Evolutionary conservation across 2,888 invertebrate genomes (phyloP).

Genomic region (Siphlonurus alternatus): DNA sequence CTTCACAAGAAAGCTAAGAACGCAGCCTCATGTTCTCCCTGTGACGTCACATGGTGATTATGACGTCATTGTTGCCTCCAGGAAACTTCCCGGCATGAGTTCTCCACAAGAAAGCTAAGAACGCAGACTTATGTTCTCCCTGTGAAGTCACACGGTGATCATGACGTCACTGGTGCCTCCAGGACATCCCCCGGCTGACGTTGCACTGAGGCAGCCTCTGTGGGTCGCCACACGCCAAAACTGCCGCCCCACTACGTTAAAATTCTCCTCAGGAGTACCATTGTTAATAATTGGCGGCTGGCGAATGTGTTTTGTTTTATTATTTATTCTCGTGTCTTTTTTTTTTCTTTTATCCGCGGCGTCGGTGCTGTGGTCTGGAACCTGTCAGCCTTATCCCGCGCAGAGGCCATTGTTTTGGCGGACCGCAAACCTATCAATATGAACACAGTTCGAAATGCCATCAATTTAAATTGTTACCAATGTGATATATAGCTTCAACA

Average conservation of each 20-base stretch:
- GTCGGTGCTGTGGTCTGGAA: neutral
- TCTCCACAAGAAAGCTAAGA: too few species aligned
- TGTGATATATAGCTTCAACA: conserved; percentile 1
- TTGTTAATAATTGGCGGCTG: conserved; percentile 3
- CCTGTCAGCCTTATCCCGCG: neutral
- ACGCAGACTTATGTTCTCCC: too few species aligned
- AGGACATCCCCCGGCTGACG: too few species aligned
- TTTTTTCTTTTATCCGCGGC: neutral
- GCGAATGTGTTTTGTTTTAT: neutral
- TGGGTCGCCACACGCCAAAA: conserved; percentile 1
- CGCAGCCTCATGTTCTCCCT: too few species aligned
- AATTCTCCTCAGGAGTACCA: neutral
- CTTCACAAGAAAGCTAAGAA: too few species aligned
- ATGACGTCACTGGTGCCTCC: too few species aligned
- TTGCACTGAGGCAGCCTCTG: too few species aligned
- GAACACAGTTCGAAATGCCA: neutral
- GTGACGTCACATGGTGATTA: too few species aligned
- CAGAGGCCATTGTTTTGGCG: neutral
- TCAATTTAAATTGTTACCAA: neutral
- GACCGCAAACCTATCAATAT: neutral
- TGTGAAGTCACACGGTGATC: too few species aligned
- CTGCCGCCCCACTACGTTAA: neutral
- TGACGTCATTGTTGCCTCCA: too few species aligned
- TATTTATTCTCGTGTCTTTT: neutral
- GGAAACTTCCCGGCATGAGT: too few species aligned